phyloP scores from a whole-genome alignment of 2,797 vertebrate genomes.

The Gymnothorax javanicus region DNA sequence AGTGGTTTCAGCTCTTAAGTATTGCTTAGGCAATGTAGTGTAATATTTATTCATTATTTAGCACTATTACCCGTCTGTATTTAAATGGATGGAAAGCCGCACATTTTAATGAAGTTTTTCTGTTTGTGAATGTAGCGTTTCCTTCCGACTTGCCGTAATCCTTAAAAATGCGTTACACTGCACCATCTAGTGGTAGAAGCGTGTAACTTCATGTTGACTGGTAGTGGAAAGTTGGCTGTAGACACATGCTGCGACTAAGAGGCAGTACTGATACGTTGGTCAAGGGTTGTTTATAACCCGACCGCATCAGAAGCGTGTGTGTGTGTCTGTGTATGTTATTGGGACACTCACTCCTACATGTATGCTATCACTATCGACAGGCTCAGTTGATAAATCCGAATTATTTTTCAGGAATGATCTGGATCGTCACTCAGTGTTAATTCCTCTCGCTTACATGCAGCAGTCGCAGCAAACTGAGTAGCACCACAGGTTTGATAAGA shows the following conservation, averaged over 20 bases:
- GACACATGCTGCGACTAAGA: not conserved
- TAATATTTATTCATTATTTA: not conserved
- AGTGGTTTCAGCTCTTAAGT: not conserved
- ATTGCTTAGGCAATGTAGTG: not conserved
- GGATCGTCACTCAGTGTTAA: no score
- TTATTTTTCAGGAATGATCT: no score
- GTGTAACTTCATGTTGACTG: not conserved
- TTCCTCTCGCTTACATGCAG: no score
- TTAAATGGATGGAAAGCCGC: not conserved
- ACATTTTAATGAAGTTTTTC: not conserved
- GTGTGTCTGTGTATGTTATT: not conserved
- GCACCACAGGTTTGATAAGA: no score
- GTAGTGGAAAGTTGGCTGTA: not conserved
- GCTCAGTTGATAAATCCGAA: no score
- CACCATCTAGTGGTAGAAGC: constrained; percentile 11
- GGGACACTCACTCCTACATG: no score
- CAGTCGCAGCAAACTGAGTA: no score
- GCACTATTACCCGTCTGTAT: not conserved
- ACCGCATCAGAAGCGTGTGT: not conserved
- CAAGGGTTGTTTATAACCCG: not conserved
- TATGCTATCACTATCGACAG: no score
- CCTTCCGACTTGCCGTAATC: not conserved
- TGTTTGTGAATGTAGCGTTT: not conserved
- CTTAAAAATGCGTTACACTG: not conserved
- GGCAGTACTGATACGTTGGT: not conserved